A percentile compares a stretch with the other conserved stretches of the same genome.
phyloP scores from a whole-genome alignment of 2,113 vertebrate genomes.

The Calyptommatus sinebrachiatus region DNA sequence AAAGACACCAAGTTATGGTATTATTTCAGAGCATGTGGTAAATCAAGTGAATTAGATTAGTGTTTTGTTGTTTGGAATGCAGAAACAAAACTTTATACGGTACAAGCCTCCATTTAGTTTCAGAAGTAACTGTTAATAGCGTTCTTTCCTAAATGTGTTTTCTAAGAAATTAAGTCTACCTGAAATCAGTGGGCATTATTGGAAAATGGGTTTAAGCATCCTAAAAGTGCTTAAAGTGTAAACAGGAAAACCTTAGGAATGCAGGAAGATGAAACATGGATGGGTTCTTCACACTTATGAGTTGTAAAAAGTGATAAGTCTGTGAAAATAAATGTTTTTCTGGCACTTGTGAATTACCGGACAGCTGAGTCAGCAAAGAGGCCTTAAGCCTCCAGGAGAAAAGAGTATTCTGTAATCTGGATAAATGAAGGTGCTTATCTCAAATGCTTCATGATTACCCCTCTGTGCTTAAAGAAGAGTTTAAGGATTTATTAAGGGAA shows the following conservation, averaged over 20 bases:
- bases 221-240: fast-evolving
- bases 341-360: background rate
- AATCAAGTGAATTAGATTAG: background rate
- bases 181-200: background rate
- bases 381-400: background rate
- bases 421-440: background rate
- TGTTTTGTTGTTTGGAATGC: background rate
- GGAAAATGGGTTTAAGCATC: background rate
- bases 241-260: fast-evolving
- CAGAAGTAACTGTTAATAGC: background rate
- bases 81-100: background rate
- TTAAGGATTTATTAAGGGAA: background rate
- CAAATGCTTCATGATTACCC: background rate
- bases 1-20: background rate
- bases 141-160: background rate
- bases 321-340: background rate
- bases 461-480: background rate
- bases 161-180: background rate
- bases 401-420: background rate
- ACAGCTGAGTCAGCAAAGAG: background rate
- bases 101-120: background rate
- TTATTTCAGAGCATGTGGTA: background rate
- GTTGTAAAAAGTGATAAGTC: background rate
- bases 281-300: background rate
- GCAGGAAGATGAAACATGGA: fast-evolving